Evolutionary conservation across 2,888 invertebrate genomes (phyloP), one percentile per base, ranked within the genome.

Genomic region (Dromius quadrimaculatus): DNA sequence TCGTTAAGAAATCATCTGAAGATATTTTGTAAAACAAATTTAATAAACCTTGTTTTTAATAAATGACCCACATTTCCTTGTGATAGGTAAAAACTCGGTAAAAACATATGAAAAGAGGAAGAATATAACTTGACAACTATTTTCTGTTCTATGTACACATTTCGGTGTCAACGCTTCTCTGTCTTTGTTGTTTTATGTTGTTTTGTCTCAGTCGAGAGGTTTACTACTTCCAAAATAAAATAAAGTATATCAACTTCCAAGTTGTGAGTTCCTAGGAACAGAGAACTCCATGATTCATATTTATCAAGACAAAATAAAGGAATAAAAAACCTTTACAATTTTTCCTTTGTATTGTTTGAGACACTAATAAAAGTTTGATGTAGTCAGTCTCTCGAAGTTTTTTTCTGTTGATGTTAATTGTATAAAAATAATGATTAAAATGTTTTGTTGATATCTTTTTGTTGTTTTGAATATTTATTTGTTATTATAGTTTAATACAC

Each of bases 151-250:
- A 9, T 54, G 28, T 28, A 54, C 50, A 54, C 50, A 45, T 54
- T 54, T 28, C 28, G 50, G 23, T 54, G 50, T 54, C 50, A 54
- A 28, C 28, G 50, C 50, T 54, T 54, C 47, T 47, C 28, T 54
- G 50, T 54, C 50, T 54, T 11, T 54, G 50, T 54, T 54, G 50
- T 54, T 54, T 54, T 54, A 54, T 54, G 50, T 54, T 54, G 50
- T 54, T 54, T 54, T 54, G 50, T 54, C 15, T 23, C 6, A 54
- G 13, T 23, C 50, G 50, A 54, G 50, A 54, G 50, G 28, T 54
- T 54, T 54, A 28, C 50, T 28, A 54, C 50, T 54, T 54, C 28
- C 28, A 28, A 54, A 50, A 54, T 9, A 54, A 54, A 54, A 28
- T 28, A 28, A 43, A 54, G 28, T 54, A 54, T 41, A 15, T 54